These are phyloP conservation scores for Zaprionus lineosus DNA, from an alignment of 2,888 invertebrate species.

Conservation along the genomic window DNA sequence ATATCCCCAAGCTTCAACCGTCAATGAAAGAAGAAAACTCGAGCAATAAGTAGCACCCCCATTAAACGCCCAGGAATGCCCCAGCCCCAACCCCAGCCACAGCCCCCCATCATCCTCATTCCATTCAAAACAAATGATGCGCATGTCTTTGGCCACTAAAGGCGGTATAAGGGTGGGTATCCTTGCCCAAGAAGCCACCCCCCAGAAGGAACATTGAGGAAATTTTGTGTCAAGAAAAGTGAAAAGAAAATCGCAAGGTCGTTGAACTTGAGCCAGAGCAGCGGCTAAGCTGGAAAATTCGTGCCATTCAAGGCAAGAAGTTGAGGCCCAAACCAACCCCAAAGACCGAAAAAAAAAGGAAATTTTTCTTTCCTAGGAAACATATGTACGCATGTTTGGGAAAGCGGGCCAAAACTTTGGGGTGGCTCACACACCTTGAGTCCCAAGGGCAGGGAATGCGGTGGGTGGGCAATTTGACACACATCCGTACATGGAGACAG, in stretches of 20 bases:
- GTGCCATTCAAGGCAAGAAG: slow-evolving; percentile 7
- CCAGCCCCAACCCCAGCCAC: too few species aligned
- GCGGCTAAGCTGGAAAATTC: slow-evolving; percentile 54
- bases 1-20: too few species aligned
- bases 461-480: slow-evolving; percentile 56
- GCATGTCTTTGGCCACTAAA: slow-evolving; percentile 54
- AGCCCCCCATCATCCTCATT: background rate
- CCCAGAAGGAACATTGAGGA: slow-evolving; percentile 24
- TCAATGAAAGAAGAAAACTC: too few species aligned
- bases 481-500: slow-evolving; percentile 55
- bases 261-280: slow-evolving; percentile 61
- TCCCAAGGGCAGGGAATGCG: background rate
- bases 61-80: too few species aligned
- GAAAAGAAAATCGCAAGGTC: slow-evolving; percentile 70
- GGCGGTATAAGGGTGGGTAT: slow-evolving; percentile 47
- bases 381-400: too few species aligned
- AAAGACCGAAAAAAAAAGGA: slow-evolving; percentile 10
- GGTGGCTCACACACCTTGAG: slow-evolving; percentile 52
- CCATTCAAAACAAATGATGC: slow-evolving; percentile 48
- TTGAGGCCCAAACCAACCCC: slow-evolving; percentile 50
- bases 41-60: too few species aligned
- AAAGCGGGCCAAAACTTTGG: slow-evolving; percentile 20
- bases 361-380: slow-evolving; percentile 11
- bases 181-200: slow-evolving; percentile 39
- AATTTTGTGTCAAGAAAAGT: slow-evolving; percentile 64